Conservation (phyloP, 2,888 invertebrate genomes). For the Aporophyla lueneburgensis region DNA sequence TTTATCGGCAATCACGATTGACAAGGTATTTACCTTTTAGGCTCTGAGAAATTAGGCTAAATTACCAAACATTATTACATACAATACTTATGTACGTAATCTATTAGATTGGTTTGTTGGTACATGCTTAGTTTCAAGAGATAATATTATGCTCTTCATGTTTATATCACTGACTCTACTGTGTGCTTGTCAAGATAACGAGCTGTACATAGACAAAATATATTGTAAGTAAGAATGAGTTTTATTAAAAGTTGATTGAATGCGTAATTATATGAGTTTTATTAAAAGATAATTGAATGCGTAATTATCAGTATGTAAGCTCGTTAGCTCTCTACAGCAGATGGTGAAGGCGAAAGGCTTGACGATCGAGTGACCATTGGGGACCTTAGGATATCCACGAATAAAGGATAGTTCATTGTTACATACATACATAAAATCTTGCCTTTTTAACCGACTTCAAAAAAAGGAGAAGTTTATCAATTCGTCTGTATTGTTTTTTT, state of each 20-base stretch:
- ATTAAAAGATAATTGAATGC: background rate
- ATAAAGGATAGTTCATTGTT: no score
- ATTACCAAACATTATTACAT: background rate
- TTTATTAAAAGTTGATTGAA: background rate
- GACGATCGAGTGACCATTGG: no score
- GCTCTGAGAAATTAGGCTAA: background rate
- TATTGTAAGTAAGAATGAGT: background rate
- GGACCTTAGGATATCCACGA: no score
- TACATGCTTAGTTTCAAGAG: background rate
- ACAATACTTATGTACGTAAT: background rate
- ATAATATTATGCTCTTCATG: no score
- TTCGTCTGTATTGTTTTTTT: no score
- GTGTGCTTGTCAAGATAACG: background rate
- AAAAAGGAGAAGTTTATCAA: no score
- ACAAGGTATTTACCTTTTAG: background rate
- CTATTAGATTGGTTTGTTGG: background rate
- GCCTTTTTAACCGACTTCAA: no score
- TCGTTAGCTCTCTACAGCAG: no score
- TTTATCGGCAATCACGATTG: background rate
- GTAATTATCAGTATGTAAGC: background rate
- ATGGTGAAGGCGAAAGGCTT: no score
- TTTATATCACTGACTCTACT: background rate
- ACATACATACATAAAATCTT: no score
- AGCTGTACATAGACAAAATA: background rate
- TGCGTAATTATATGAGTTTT: background rate